Base-by-base conservation (phyloP, 92 coral and sea anemone genomes). In the Zoanthus sansibaricus region DNA sequence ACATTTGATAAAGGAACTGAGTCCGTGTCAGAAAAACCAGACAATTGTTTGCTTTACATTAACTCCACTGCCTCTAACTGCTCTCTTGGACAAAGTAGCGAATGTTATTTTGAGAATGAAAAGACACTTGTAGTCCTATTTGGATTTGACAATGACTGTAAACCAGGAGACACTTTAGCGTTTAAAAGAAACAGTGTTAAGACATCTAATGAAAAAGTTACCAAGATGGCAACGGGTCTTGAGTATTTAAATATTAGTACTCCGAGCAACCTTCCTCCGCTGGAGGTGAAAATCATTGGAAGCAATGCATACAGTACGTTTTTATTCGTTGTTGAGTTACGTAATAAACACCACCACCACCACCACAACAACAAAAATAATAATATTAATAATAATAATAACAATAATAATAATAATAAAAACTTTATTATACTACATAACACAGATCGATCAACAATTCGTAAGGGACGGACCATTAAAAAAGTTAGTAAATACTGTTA, bases 1-100 rank as follows among this genome's bases (percentile, higher is more conserved):
- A 21, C 3, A 13, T 72, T 89, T 25, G 31, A 68, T 47, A 18
- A 20, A 47, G 77, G 52, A 13, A 83, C 75, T 0, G 74, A 47
- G 66, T 14, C 89, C 14, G 52, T 10, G 18, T 80, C 71, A 17
- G 30, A 48, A 14, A 18, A 33, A 2, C 32, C 86, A 0, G 64
- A 17, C 12, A 68, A 76, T 45, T 85, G 92, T 61, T 77, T 78
- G 2, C 21, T 46, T 14, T 89, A 71, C 66, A 62, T 89, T 66
- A 75, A 80, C 77, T 47, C 52, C 42, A 9, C 44, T 31, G 59
- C 45, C 77, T 64, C 69, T 14, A 88, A 16, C 5, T 58, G 88
- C 58, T 77, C 51, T n/a, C 78, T 89, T 78, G 92, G 92, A 42
- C 45, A 71, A 16, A 68, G 54, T 5, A 20, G 69, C 15, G 48